Evolutionary conservation across 1,140 invertebrate species (phyloP), one percentile per base, ranked within the genome.

Genomic region (Theocolax elegans): DNA sequence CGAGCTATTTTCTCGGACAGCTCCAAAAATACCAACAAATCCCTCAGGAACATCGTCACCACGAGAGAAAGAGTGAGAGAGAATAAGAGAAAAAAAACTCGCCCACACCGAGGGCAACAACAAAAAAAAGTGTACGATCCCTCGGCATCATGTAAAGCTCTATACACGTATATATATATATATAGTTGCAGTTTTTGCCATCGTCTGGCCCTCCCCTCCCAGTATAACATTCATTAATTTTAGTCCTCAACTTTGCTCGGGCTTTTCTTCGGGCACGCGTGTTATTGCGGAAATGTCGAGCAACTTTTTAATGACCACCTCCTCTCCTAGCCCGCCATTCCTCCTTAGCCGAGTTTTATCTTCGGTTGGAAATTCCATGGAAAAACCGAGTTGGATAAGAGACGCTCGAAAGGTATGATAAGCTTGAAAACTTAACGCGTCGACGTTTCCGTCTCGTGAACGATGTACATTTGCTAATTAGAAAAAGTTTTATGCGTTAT

Each of bases 161-260:
- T n/a, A n/a, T n/a, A n/a, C n/a, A n/a, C n/a, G n/a, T n/a, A n/a
- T n/a, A n/a, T n/a, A n/a, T n/a, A n/a, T 23, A 1, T 25, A 29
- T 53, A 29, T 25, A 56, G 29, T 3, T 23, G 23, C 15, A 13
- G 19, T 64, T 40, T 64, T 64, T 51, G n/a, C 17, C 15, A 38
- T 38, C 13, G 17, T 10, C 29, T 29, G 13, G 27, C 9, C 40
- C 12, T 0, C 17, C 3, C 13, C 13, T 12, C 38, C 23, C 29
- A 9, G 23, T 23, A 25, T 23, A 35, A 58, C 25, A 35, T 67
- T 67, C 65, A 67, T 67, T 67, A 67, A 67, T 67, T 67, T 58
- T 27, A 27, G 46, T 25, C 27, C 29, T 44, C 38, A 42, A 54
- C 46, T 62, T 64, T 53, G 17, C 21, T 48, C n/a, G 15, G 17